These are phyloP conservation scores for Serilophus lunatus DNA, from an alignment of 2,113 vertebrate genomes.

Conservation along the genomic window DNA sequence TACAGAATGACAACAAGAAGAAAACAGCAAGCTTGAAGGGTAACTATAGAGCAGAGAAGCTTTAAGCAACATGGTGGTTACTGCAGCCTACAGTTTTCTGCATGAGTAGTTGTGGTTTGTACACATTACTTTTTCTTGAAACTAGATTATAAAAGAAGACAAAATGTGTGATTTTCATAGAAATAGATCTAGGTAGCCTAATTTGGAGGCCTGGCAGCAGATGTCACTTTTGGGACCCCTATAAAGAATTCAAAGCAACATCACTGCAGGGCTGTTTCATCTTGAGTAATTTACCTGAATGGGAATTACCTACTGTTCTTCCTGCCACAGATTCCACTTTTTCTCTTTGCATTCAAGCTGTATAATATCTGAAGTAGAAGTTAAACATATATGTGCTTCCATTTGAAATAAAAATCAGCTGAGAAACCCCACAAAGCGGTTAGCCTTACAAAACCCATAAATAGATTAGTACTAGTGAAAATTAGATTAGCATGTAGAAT, in stretches of 20 bases:
- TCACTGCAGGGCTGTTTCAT: neutral
- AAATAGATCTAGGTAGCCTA: neutral
- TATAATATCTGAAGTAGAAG: neutral
- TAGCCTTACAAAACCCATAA: neutral
- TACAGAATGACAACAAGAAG: neutral
- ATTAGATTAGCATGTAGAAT: neutral
- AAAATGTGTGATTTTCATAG: neutral
- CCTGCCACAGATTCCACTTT: no score
- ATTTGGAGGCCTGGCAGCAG: neutral
- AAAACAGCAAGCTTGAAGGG: neutral
- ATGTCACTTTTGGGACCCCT: neutral
- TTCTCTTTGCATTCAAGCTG: neutral
- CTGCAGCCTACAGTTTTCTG: neutral
- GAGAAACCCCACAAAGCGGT: neutral
- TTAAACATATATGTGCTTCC: neutral
- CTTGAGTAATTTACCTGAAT: neutral
- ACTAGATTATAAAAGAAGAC: neutral
- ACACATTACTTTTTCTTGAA: neutral
- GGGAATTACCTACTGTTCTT: neutral
- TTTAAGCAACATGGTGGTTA: neutral
- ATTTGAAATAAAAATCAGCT: neutral
- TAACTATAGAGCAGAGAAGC: neutral
- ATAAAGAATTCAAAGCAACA: neutral
- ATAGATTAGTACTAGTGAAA: neutral
- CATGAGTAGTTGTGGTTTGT: neutral